A percentile compares a stretch with the other conserved stretches of the same genome.
Evolutionary conservation across 2,888 invertebrate species (phyloP).

Genomic region (Folsomia manolachei): DNA sequence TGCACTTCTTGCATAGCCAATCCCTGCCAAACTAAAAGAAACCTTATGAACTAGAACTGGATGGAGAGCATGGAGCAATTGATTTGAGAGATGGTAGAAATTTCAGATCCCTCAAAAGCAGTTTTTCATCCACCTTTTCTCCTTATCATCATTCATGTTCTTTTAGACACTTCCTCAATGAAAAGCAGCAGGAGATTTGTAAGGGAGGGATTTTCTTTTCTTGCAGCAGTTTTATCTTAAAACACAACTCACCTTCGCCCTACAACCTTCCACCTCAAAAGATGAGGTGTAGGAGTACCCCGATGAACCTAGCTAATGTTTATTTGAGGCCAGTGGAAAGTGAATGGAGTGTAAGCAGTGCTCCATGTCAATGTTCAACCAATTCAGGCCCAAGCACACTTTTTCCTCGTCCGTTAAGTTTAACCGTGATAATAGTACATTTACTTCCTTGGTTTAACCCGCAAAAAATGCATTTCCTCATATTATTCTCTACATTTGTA

Average conservation of each 20-base stretch:
- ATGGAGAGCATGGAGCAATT: background rate
- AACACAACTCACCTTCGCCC: background rate
- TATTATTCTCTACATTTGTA: too few relatives aligned
- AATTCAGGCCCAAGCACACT: too few relatives aligned
- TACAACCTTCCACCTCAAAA: too few relatives aligned
- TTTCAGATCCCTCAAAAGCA: background rate
- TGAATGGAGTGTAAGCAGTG: too few relatives aligned
- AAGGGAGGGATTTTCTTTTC: background rate
- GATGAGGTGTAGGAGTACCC: background rate
- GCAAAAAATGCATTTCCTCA: too few relatives aligned
- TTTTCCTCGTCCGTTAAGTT: too few relatives aligned
- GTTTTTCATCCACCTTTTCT: constrained; percentile 1
- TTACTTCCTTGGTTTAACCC: too few relatives aligned
- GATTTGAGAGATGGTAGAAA: background rate
- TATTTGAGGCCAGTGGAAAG: background rate
- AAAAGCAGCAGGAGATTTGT: constrained; percentile 1
- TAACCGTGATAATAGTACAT: too few relatives aligned
- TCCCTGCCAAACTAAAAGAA: background rate
- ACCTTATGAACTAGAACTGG: background rate
- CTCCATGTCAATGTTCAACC: too few relatives aligned
- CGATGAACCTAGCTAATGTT: background rate
- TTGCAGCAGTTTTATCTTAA: background rate
- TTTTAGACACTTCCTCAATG: constrained; percentile 10
- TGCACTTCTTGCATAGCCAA: background rate
- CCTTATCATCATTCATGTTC: constrained; percentile 9